Percentiles rank a stretch among this genome's conserved stretches.
Evolutionary conservation across 2,888 invertebrate genomes (phyloP).

Genomic region (Iphiclides podalirius): DNA sequence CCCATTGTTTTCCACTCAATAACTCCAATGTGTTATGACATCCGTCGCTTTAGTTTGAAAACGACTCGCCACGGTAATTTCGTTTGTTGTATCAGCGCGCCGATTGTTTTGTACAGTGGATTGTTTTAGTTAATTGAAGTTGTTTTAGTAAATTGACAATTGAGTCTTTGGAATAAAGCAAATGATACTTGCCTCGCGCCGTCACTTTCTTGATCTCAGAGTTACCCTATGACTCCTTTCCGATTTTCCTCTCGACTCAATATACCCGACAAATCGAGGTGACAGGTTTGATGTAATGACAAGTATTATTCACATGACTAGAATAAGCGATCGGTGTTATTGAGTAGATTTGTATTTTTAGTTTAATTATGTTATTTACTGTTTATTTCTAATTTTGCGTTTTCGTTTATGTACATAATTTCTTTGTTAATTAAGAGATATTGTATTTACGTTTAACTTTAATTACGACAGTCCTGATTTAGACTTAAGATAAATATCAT

Average conservation of each 20-base stretch:
- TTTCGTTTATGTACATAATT: conserved; percentile 2
- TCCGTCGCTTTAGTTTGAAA: conserved; percentile 6
- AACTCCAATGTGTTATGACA: conserved; percentile 11
- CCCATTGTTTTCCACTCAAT: conserved; percentile 2
- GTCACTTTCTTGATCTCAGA: conserved; percentile 4
- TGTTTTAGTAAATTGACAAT: no score
- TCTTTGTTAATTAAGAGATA: background rate
- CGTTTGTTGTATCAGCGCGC: background rate
- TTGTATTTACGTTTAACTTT: background rate
- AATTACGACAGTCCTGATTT: background rate
- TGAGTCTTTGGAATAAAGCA: background rate
- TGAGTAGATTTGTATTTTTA: no score
- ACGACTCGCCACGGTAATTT: background rate
- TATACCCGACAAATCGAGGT: conserved; percentile 19
- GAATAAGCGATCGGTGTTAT: no score
- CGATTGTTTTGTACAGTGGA: background rate
- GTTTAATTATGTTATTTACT: conserved; percentile 19
- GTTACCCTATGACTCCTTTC: background rate
- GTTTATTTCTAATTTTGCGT: background rate
- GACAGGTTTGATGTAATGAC: conserved; percentile 33
- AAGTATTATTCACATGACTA: conserved; percentile 40
- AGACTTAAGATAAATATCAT: background rate
- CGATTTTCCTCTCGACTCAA: background rate
- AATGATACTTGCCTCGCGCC: background rate
- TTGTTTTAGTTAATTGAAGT: background rate